These are phyloP conservation scores for Hippasteria phrygiana DNA, from an alignment of 53 echinoderm and acorn worm species.

Conservation along the genomic window DNA sequence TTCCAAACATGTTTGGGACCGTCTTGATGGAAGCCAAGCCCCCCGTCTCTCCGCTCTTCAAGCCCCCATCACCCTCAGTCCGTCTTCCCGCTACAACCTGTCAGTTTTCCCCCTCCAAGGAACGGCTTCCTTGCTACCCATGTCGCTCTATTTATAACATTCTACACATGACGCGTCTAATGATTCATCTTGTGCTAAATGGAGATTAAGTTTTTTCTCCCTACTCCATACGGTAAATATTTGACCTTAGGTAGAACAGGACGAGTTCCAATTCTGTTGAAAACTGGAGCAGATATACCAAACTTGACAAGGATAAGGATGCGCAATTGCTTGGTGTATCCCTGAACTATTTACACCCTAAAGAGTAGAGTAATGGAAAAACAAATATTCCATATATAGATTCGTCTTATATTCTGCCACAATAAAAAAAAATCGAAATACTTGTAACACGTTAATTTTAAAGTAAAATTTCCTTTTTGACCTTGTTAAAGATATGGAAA, in stretches of 20 bases:
- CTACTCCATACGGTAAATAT: background rate
- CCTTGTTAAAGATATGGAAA: too few species aligned
- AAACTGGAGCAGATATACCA: background rate
- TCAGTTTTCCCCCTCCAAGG: conserved; percentile 47
- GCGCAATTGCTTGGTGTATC: background rate
- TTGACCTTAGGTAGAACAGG: background rate
- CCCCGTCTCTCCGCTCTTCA: background rate
- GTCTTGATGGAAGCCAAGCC: conserved; percentile 16
- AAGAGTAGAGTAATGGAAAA: background rate
- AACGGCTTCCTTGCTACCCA: conserved; percentile 32
- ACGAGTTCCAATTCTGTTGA: background rate
- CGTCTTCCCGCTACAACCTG: conserved; percentile 30
- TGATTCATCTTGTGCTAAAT: conserved; percentile 40
- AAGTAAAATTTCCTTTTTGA: too few species aligned
- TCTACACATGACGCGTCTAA: conserved; percentile 23
- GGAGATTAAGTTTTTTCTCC: conserved; percentile 15
- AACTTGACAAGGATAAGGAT: background rate
- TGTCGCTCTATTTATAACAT: conserved; percentile 41
- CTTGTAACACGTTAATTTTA: too few species aligned
- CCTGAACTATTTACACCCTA: background rate
- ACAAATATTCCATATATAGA: too few species aligned
- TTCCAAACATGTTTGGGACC: conserved; percentile 30
- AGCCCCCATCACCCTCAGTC: conserved; percentile 37
- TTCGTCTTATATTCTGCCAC: too few species aligned
- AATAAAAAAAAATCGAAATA: too few species aligned